Percentiles rank a stretch among this genome's conserved stretches.
phyloP scores from a whole-genome alignment of 2,888 invertebrate species.

The Drosophila tripunctata region DNA sequence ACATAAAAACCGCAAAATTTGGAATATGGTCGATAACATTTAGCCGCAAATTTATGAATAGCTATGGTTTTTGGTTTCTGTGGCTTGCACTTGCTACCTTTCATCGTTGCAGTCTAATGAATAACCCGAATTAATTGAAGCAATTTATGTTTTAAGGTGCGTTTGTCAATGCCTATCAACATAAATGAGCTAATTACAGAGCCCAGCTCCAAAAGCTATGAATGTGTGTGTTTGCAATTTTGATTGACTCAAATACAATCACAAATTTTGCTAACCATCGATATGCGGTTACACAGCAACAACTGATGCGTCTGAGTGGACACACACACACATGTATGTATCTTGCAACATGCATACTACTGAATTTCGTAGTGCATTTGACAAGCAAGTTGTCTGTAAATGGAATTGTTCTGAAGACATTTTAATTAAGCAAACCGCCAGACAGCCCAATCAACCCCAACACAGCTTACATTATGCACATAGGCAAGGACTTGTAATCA shows the following conservation, averaged over 20 bases:
- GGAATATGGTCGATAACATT: constrained; percentile 62
- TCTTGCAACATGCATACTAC: background rate
- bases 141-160: constrained; percentile 65
- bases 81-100: background rate
- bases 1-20: constrained; percentile 64
- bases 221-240: constrained; percentile 18
- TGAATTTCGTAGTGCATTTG: constrained; percentile 42
- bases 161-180: constrained; percentile 77
- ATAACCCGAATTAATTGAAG: constrained; percentile 73
- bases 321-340: background rate
- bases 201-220: constrained; percentile 13
- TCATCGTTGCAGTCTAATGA: constrained; percentile 55
- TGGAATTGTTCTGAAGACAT: constrained; percentile 65
- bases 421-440: constrained; percentile 66
- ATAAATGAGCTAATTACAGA: constrained; percentile 74
- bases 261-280: constrained; percentile 53
- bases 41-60: constrained; percentile 71
- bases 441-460: constrained; percentile 6
- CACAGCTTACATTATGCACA: background rate
- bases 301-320: constrained; percentile 36
- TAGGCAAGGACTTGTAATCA: background rate
- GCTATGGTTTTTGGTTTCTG: constrained; percentile 56
- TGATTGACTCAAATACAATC: constrained; percentile 67
- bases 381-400: constrained; percentile 54
- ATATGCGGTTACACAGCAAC: constrained; percentile 40